These are phyloP conservation scores for Cardiocondyla obscurior DNA, from an alignment of 1,140 invertebrate species.

Conservation along the genomic window DNA sequence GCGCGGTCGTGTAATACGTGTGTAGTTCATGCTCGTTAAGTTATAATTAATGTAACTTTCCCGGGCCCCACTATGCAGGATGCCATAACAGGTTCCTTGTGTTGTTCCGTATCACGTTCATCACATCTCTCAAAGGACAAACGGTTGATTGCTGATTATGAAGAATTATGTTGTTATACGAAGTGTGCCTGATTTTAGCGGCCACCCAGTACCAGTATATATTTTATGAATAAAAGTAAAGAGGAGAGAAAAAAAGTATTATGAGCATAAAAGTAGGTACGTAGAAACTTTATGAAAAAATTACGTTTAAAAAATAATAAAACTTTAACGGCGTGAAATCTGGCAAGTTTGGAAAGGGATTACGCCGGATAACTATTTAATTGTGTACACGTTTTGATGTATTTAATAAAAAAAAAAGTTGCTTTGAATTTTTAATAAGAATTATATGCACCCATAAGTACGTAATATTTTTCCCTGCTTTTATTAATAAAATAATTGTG, in stretches of 20 bases:
- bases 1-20: slow-evolving; percentile 52
- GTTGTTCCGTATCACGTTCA: slow-evolving; percentile 15
- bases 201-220: neutral
- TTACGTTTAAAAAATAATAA: neutral
- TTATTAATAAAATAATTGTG: too few relatives aligned
- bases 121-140: slow-evolving; percentile 26
- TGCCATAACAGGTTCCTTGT: slow-evolving; percentile 37
- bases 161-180: neutral
- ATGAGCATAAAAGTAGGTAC: neutral
- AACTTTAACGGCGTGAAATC: neutral
- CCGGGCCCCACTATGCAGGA: slow-evolving; percentile 14
- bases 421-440: too few relatives aligned
- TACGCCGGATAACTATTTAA: neutral
- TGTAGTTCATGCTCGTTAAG: slow-evolving; percentile 56
- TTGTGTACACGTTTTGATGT: neutral
- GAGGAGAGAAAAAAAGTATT: neutral
- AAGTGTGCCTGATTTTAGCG: neutral
- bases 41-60: slow-evolving; percentile 61
- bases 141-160: slow-evolving; percentile 17
- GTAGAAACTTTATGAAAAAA: neutral
- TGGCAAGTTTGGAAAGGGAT: neutral
- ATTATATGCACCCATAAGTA: too few relatives aligned
- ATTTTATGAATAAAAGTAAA: neutral
- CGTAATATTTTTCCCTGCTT: too few relatives aligned
- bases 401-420: neutral